Conservation (phyloP, 2,797 vertebrate species). For the Acridotheres tristis region DNA sequence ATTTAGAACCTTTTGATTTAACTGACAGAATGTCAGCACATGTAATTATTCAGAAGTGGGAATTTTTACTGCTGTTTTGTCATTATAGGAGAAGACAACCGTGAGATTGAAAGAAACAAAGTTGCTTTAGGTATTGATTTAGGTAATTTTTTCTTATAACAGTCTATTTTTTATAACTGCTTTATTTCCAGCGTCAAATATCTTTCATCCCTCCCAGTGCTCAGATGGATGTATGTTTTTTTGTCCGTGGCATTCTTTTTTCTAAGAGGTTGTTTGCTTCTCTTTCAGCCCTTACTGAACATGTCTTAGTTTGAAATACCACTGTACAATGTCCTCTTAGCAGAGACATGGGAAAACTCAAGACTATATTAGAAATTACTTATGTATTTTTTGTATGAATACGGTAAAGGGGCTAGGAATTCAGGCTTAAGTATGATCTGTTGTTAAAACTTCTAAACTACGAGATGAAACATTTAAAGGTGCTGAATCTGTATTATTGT, state of each 20-base stretch:
- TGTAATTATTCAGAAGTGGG: background rate
- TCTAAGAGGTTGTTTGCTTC: background rate
- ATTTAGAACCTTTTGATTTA: background rate
- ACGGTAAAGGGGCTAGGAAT: background rate
- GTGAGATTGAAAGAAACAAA: background rate
- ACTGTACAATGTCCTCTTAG: background rate
- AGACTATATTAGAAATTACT: background rate
- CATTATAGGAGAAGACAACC: background rate
- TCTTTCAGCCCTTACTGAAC: background rate
- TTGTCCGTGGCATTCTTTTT: background rate
- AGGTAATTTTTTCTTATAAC: background rate
- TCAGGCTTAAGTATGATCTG: background rate
- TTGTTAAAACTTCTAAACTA: background rate
- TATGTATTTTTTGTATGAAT: background rate
- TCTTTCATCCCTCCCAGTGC: background rate
- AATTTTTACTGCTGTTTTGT: background rate
- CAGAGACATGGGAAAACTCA: background rate
- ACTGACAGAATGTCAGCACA: background rate
- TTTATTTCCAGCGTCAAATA: background rate
- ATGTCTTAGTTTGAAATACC: background rate
- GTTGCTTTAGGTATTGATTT: background rate
- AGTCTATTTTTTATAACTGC: background rate
- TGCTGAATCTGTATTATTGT: background rate
- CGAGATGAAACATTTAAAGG: background rate
- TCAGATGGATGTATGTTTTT: background rate